Evolutionary conservation across 2,888 invertebrate genomes (phyloP).

Genomic region (Coleophora deauratella): DNA sequence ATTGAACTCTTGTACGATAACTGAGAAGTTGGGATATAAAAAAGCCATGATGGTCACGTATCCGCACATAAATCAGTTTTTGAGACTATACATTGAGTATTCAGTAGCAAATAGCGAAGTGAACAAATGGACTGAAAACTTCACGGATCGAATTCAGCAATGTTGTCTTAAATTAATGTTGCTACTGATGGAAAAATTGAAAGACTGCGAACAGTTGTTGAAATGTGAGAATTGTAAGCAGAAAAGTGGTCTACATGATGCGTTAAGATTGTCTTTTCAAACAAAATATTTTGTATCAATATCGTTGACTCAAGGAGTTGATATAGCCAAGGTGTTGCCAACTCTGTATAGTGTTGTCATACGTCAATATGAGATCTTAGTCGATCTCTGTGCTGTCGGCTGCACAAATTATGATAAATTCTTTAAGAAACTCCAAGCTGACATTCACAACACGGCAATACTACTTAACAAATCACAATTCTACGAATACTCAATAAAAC

Average conservation of each 20-base stretch:
- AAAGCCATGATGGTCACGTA: conserved; percentile 34
- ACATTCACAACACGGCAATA: conserved; percentile 55
- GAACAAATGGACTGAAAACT: conserved; percentile 15
- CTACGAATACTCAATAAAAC: conserved; percentile 41
- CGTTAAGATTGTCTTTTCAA: conserved; percentile 41
- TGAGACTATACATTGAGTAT: conserved; percentile 46
- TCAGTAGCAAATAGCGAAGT: conserved; percentile 19
- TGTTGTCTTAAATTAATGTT: conserved; percentile 37
- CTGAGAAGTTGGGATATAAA: conserved; percentile 37
- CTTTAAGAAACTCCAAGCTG: conserved; percentile 45
- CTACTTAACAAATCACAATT: conserved; percentile 36
- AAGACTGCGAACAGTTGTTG: conserved; percentile 31
- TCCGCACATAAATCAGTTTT: conserved; percentile 43
- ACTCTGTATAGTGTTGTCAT: conserved; percentile 25
- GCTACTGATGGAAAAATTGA: conserved; percentile 31
- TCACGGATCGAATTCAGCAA: conserved; percentile 25
- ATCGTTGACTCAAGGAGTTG: conserved; percentile 23
- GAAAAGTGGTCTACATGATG: conserved; percentile 46
- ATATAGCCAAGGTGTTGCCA: conserved; percentile 25
- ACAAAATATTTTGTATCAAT: conserved; percentile 35
- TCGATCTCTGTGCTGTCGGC: conserved; percentile 26
- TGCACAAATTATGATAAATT: conserved; percentile 46
- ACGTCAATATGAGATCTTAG: conserved; percentile 37
- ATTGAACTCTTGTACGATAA: conserved; percentile 30
- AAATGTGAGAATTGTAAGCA: conserved; percentile 53